Evolutionary conservation across 2,797 vertebrate species (phyloP).

Genomic region (Malacoraja senta): DNA sequence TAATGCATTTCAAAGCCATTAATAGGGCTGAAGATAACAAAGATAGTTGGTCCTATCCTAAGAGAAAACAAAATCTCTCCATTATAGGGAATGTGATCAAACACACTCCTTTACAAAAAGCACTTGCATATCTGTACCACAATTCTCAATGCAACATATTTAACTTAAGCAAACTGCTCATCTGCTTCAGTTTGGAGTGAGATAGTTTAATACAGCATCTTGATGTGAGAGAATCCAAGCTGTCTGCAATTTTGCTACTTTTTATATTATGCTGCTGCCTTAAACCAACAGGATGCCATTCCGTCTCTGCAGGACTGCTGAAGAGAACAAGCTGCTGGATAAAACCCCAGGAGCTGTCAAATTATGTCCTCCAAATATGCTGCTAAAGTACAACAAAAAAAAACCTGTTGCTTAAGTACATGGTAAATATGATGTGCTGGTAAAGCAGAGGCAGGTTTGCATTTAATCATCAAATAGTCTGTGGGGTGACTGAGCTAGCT

Average conservation of each 20-base stretch:
- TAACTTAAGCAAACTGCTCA: not conserved
- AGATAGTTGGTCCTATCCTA: not conserved
- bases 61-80: not conserved
- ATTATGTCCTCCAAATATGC: not conserved
- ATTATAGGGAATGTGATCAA: not conserved
- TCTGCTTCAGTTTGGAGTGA: not conserved
- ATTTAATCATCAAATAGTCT: conserved; percentile 22
- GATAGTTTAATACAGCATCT: not conserved
- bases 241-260: not conserved
- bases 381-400: conserved; percentile 33
- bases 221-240: conserved; percentile 11
- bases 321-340: conserved; percentile 10
- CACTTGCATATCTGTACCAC: not conserved
- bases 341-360: conserved; percentile 30
- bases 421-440: conserved; percentile 36
- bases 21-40: not conserved
- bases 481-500: not conserved
- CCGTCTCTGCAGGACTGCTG: conserved; percentile 6
- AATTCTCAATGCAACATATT: not conserved
- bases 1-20: not conserved
- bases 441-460: conserved; percentile 28
- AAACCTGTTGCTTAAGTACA: conserved; percentile 1
- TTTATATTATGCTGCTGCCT: not conserved
- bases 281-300: not conserved
- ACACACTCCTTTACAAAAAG: not conserved